phyloP scores from a whole-genome alignment of 2,113 vertebrate species.

The Apus apus region DNA sequence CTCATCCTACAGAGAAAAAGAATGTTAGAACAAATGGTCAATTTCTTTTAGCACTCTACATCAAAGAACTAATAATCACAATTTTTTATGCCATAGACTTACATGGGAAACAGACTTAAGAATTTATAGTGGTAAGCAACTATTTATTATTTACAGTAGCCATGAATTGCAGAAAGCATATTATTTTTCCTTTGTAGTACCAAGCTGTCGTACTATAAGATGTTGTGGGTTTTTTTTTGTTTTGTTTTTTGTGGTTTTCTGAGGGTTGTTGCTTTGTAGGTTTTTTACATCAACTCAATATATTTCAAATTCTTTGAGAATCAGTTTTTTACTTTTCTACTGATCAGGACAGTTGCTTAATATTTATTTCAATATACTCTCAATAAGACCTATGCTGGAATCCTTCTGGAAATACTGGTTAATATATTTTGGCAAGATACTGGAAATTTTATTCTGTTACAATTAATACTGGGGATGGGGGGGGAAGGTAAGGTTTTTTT shows the following conservation, averaged over 20 bases:
- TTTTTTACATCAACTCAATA: not conserved
- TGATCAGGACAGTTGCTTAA: not conserved
- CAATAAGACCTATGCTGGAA: not conserved
- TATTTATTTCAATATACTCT: not conserved
- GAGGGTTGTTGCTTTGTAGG: no score
- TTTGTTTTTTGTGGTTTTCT: fast-evolving
- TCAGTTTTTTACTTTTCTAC: not conserved
- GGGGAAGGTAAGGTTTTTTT: not conserved
- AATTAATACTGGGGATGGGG: not conserved
- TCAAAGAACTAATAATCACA: not conserved
- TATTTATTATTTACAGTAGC: not conserved
- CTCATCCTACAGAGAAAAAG: not conserved
- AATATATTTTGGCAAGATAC: constrained; percentile 30
- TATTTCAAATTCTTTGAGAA: not conserved
- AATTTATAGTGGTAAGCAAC: not conserved
- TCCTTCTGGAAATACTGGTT: constrained; percentile 28
- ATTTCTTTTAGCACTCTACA: not conserved
- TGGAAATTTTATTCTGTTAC: constrained; percentile 49
- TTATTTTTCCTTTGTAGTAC: not conserved
- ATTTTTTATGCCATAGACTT: not conserved
- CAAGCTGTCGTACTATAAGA: not conserved
- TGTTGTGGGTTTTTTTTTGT: not conserved
- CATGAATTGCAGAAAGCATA: not conserved
- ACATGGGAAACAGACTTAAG: not conserved
- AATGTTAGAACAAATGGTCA: not conserved